Percentiles rank a stretch among this genome's conserved stretches.
phyloP scores from a whole-genome alignment of 1,140 invertebrate genomes.

The Drosophila santomea region DNA sequence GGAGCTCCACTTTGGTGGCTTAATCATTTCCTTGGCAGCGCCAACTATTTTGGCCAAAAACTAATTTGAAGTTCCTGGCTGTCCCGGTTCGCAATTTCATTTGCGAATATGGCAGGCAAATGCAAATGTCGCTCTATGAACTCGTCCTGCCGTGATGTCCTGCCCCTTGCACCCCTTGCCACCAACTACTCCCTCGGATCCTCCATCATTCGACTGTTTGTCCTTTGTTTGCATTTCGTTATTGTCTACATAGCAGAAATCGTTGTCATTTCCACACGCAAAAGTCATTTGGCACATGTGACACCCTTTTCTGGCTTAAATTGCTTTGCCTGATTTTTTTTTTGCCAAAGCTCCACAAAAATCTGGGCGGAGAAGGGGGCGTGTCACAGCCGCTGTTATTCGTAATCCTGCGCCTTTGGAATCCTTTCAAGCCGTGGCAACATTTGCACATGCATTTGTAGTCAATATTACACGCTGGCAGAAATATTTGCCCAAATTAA shows the following conservation, averaged over 20 bases:
- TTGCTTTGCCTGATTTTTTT: slow-evolving; percentile 66
- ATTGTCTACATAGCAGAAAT: slow-evolving; percentile 80
- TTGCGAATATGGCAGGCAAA: slow-evolving; percentile 81
- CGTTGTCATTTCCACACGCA: slow-evolving; percentile 83
- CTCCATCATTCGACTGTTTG: slow-evolving; percentile 22
- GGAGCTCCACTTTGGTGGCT: slow-evolving; percentile 46
- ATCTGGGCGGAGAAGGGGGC: background rate
- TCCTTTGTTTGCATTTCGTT: slow-evolving; percentile 80
- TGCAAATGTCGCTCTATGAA: slow-evolving; percentile 79
- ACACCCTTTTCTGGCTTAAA: slow-evolving; percentile 81
- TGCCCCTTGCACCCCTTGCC: background rate
- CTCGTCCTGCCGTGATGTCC: slow-evolving; percentile 67
- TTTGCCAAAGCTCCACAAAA: background rate
- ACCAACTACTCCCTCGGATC: background rate
- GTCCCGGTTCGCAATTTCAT: slow-evolving; percentile 66
- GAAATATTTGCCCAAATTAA: slow-evolving; percentile 80
- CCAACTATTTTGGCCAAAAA: slow-evolving; percentile 68
- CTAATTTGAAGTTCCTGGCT: slow-evolving; percentile 72
- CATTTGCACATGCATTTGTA: slow-evolving; percentile 84
- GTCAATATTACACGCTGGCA: slow-evolving; percentile 78
- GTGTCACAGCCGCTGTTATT: slow-evolving; percentile 52
- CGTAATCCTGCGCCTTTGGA: slow-evolving; percentile 25
- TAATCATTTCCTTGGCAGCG: slow-evolving; percentile 69
- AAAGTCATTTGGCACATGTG: slow-evolving; percentile 83
- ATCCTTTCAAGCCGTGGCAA: slow-evolving; percentile 79